A percentile compares a stretch with the other conserved stretches of the same genome.
Conservation (phyloP, 2,797 vertebrate species). For the Capromys pilorides region DNA sequence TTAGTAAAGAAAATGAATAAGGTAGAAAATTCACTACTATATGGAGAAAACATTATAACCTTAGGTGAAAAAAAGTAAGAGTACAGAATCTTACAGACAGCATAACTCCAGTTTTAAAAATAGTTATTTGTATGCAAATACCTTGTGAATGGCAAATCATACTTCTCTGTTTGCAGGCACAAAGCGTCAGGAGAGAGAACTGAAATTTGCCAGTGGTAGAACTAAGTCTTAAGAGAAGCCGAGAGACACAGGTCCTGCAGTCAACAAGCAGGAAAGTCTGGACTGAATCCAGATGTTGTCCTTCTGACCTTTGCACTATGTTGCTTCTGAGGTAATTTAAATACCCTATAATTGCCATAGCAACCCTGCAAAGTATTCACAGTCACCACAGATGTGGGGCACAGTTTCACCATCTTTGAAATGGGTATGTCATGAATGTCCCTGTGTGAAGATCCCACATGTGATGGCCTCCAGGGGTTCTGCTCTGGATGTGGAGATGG, state of each 20-base stretch:
- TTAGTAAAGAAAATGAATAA: constrained; percentile 32
- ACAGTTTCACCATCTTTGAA: constrained; percentile 10
- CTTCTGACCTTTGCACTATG: background rate
- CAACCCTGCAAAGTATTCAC: background rate
- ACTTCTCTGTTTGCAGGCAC: background rate
- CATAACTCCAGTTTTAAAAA: constrained; percentile 24
- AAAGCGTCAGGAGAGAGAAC: background rate
- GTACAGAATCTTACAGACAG: background rate
- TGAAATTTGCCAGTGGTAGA: background rate
- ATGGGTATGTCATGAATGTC: background rate
- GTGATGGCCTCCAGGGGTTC: background rate
- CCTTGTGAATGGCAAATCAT: background rate
- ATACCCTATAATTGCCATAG: background rate
- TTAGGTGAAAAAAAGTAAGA: background rate
- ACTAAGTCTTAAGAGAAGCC: background rate
- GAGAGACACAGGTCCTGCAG: background rate
- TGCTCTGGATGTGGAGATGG: rapidly evolving
- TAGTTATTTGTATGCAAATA: background rate
- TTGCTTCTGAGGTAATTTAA: background rate
- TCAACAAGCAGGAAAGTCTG: background rate
- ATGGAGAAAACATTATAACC: background rate
- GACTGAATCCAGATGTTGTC: background rate
- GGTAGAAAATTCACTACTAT: background rate
- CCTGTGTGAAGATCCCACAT: rapidly evolving
- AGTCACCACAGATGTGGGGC: background rate